Base-by-base conservation (phyloP, 1,140 invertebrate genomes). In the Adoxophyes honmai region DNA sequence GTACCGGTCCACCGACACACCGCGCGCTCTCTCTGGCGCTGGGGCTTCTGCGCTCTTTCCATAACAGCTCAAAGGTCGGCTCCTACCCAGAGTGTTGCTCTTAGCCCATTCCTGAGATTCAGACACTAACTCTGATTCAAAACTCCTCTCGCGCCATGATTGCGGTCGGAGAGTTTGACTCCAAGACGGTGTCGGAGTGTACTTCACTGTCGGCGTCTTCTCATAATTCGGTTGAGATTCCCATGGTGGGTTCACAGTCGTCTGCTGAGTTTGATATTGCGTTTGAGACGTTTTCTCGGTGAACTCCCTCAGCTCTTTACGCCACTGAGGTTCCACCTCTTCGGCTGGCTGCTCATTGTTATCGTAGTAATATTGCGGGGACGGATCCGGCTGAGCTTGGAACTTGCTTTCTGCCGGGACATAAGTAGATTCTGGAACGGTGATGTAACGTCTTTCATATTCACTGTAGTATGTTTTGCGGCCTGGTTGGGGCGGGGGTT, bases 291-390 rank as follows among this genome's bases (percentile, higher is more conserved):
- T 78, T 33, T 86, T 85, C 59, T 88, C 82, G 14, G 85, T 86
- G 48, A 89, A 86, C 66, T 90, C 89, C 65, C 89, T 72, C 7
- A 90, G 68, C 61, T 90, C 89, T 57, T 79, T 88, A 15, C 87
- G 75, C 89, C 87, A 90, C 59, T 88, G 78, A 13, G 77, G 89
- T 55, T 90, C 89, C 0, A 80, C 71, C 7, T 64, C 59, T 59
- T 85, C 82, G 0, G 55, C 34, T 9, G 79, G 73, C 48, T 88
- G 74, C 51, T 88, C 85, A 53, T 80, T 81, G 52, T 88, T 86
- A 55, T 88, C 85, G 37, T 83, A 88, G 52, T 88, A 88, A 59
- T 81, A 88, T 52, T 84, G 73, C 13, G 85, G 85, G 0, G 85
- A 88, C 13, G 85, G 76, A 54, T 88, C 78, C 10, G 81, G 83